Evolutionary conservation across 2,797 vertebrate species (phyloP).

Genomic region (Pseudochromis fuscus): DNA sequence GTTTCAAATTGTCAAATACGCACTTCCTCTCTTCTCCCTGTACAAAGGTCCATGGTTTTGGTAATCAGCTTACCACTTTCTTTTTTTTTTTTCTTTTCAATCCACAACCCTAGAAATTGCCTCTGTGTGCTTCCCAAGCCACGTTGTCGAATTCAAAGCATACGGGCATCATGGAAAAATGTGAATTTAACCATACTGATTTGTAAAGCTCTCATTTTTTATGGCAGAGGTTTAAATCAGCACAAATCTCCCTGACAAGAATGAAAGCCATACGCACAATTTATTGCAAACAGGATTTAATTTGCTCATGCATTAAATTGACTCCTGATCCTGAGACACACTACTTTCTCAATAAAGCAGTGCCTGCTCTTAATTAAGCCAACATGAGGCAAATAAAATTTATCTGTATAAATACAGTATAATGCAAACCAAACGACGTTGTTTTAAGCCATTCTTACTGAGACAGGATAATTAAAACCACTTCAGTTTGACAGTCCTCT

Average conservation of each 20-base stretch:
- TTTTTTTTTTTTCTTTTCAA: neutral
- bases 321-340: conserved; percentile 68
- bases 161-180: conserved; percentile 23
- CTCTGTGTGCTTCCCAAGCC: neutral
- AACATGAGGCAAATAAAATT: conserved; percentile 64
- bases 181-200: conserved; percentile 27
- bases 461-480: conserved; percentile 63
- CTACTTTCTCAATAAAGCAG: conserved; percentile 63
- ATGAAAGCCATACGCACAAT: conserved; percentile 64
- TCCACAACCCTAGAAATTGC: neutral
- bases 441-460: conserved; percentile 44
- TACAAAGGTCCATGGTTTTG: conserved; percentile 5
- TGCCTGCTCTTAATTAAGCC: conserved; percentile 61
- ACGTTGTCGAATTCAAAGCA: conserved; percentile 21
- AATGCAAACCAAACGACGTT: conserved; percentile 46
- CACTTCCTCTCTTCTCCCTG: neutral
- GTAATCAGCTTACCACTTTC: neutral
- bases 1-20: neutral
- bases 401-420: conserved; percentile 50
- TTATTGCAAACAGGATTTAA: conserved; percentile 79
- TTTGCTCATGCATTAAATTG: conserved; percentile 77
- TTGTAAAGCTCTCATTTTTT: conserved; percentile 45
- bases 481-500: conserved; percentile 56
- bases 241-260: conserved; percentile 58
- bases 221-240: conserved; percentile 59